Conservation (phyloP, 2,888 invertebrate genomes). For the Apotomis turbidana region DNA sequence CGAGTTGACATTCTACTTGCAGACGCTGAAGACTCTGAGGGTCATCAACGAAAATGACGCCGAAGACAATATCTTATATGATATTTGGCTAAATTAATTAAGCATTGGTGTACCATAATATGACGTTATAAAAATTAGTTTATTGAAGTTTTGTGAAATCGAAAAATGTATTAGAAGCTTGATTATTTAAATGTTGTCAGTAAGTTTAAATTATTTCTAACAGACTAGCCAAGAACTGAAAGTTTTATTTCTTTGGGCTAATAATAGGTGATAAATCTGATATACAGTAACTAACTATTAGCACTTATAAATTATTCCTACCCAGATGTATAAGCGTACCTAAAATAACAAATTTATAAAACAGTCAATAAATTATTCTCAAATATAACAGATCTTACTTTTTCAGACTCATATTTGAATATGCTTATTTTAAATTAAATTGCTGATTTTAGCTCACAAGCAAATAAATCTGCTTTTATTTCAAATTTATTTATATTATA, state of each 20-base stretch:
- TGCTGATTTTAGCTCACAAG: background rate
- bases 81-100: constrained; percentile 90
- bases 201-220: constrained; percentile 22
- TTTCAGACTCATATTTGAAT: background rate
- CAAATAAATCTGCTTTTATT: background rate
- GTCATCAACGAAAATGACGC: constrained; percentile 89
- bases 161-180: constrained; percentile 20
- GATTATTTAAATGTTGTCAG: constrained; percentile 21
- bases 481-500: background rate
- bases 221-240: constrained; percentile 10
- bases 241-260: background rate
- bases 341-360: constrained; percentile 8
- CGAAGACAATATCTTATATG: constrained; percentile 90
- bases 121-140: background rate
- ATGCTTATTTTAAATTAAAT: background rate
- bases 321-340: constrained; percentile 11
- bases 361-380: constrained; percentile 3
- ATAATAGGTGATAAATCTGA: background rate
- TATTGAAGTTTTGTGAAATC: constrained; percentile 15
- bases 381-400: constrained; percentile 17
- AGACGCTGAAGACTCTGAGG: constrained; percentile 91
- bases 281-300: background rate
- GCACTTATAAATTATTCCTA: background rate
- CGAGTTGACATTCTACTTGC: constrained; percentile 95
- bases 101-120: constrained; percentile 17